Conservation (phyloP, 2,113 vertebrate genomes). For the Campylorhamphus procurvoides region DNA sequence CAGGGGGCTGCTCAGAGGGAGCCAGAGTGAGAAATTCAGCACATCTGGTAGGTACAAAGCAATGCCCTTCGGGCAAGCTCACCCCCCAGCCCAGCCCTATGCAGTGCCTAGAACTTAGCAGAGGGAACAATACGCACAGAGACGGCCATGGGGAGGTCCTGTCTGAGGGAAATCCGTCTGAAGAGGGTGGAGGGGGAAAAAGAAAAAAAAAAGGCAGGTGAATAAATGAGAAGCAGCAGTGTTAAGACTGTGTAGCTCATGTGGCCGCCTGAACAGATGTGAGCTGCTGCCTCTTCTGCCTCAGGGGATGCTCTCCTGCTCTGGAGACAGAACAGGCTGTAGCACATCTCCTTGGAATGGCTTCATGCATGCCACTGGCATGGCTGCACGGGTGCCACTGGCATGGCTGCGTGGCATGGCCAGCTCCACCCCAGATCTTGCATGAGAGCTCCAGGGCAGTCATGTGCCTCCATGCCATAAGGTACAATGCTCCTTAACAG, state of each 20-base stretch:
- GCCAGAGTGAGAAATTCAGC: constrained; percentile 44
- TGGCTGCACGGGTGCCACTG: neutral
- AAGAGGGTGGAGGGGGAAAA: neutral
- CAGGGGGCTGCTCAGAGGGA: constrained; percentile 54
- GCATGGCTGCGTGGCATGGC: accelerated
- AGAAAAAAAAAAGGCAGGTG: constrained; percentile 1
- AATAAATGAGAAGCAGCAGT: constrained; percentile 33
- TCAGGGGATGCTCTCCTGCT: neutral
- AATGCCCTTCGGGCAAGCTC: constrained; percentile 27
- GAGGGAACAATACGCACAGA: neutral
- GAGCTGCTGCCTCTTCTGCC: neutral
- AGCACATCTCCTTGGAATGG: neutral
- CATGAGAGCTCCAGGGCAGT: neutral
- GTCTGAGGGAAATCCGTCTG: neutral
- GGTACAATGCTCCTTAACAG: accelerated
- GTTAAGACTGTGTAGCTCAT: neutral
- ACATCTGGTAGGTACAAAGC: constrained; percentile 64
- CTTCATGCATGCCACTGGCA: neutral
- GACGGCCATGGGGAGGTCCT: neutral
- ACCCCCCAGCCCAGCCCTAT: constrained; percentile 20
- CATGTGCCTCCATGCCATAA: accelerated
- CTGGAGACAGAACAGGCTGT: neutral
- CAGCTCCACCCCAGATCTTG: accelerated
- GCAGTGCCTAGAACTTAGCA: neutral
- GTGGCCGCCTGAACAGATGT: neutral